A percentile compares a stretch with the other conserved stretches of the same genome.
Evolutionary conservation across 2,113 vertebrate genomes (phyloP).

Genomic region (Cromileptes altivelis): DNA sequence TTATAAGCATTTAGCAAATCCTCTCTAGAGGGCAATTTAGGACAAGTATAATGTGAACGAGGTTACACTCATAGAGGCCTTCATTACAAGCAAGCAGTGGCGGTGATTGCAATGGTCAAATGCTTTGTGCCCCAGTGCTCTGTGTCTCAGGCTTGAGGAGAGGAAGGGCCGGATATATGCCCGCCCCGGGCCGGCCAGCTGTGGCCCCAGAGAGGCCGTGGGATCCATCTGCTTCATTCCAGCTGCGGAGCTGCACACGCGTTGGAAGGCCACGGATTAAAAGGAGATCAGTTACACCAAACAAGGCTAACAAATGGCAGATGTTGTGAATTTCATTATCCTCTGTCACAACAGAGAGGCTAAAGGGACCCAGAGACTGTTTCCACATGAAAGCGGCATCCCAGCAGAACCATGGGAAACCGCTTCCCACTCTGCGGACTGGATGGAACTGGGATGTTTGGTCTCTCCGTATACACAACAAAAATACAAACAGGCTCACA

Average conservation of each 20-base stretch:
- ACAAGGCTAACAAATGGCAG: slow-evolving; percentile 81
- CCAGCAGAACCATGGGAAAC: slow-evolving; percentile 75
- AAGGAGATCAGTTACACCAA: slow-evolving; percentile 79
- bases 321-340: slow-evolving; percentile 83
- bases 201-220: slow-evolving; percentile 57
- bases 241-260: slow-evolving; percentile 62
- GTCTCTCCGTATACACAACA: slow-evolving; percentile 69
- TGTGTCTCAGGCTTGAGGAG: background rate
- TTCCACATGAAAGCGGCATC: slow-evolving; percentile 78
- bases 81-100: background rate
- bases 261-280: slow-evolving; percentile 75
- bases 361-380: slow-evolving; percentile 63
- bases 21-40: background rate
- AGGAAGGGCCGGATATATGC: slow-evolving; percentile 9
- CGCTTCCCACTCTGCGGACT: slow-evolving; percentile 54
- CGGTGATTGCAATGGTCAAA: slow-evolving; percentile 14
- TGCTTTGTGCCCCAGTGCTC: background rate
- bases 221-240: slow-evolving; percentile 72
- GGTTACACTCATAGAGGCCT: background rate
- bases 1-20: background rate
- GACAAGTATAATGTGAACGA: background rate
- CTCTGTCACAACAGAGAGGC: slow-evolving; percentile 76
- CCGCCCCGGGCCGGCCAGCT: background rate
- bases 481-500: slow-evolving; percentile 67
- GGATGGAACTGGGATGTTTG: slow-evolving; percentile 68